Percentiles rank a stretch among this genome's conserved stretches.
These are phyloP conservation scores for Characodon lateralis DNA, from an alignment of 2,797 vertebrate genomes.

Conservation along the genomic window DNA sequence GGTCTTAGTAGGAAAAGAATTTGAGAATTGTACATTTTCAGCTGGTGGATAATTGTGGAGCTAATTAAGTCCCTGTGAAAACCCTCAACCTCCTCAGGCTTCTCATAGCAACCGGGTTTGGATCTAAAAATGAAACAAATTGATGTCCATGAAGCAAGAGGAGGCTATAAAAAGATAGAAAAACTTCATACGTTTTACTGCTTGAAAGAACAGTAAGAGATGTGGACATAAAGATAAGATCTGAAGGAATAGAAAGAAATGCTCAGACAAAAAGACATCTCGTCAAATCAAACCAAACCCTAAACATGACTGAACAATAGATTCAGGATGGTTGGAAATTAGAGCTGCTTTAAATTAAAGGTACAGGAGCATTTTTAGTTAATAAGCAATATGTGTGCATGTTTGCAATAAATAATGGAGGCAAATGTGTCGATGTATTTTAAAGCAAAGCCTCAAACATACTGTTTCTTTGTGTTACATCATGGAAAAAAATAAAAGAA, in stretches of 20 bases:
- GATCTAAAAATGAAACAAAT: conserved; percentile 21
- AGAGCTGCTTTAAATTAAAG: background rate
- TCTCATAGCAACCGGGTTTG: background rate
- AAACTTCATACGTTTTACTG: conserved; percentile 4
- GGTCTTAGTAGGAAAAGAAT: background rate
- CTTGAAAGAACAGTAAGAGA: conserved; percentile 10
- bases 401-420: background rate
- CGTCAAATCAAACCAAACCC: background rate
- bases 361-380: background rate
- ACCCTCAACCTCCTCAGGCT: background rate
- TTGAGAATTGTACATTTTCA: background rate
- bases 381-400: background rate
- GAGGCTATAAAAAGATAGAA: conserved; percentile 17
- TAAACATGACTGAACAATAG: background rate
- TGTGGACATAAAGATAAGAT: conserved; percentile 9
- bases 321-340: background rate
- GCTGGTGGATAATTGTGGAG: background rate
- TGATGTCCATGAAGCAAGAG: background rate
- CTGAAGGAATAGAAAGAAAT: conserved; percentile 9
- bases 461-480: background rate
- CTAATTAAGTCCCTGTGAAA: conserved; percentile 1
- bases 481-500: background rate
- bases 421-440: background rate
- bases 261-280: background rate
- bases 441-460: background rate